Percentiles rank a stretch among this genome's conserved stretches.
Conservation (phyloP, 2,113 vertebrate genomes). For the Phrynosoma blainvillii region DNA sequence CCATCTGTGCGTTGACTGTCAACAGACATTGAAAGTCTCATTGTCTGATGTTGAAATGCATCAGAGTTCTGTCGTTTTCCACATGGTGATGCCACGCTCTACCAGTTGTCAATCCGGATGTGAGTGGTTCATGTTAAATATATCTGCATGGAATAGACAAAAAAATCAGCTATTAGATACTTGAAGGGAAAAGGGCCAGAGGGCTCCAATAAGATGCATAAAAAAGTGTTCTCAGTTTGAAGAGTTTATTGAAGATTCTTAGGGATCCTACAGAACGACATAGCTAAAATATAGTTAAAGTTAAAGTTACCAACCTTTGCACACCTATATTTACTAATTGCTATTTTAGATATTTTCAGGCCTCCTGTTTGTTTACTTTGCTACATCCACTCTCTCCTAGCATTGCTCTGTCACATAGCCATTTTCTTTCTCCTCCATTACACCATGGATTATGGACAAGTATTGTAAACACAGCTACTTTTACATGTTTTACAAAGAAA, state of each 20-base stretch:
- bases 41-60: slow-evolving; percentile 8
- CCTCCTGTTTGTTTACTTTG: no score
- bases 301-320: no score
- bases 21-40: neutral
- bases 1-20: slow-evolving; percentile 15
- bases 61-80: neutral
- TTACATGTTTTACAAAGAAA: no score
- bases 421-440: no score
- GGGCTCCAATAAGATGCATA: neutral
- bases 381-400: no score
- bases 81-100: neutral
- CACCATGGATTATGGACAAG: no score
- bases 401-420: no score
- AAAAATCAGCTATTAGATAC: neutral
- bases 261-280: neutral
- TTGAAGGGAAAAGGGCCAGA: neutral
- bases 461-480: no score
- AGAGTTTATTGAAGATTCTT: neutral
- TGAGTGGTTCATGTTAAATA: slow-evolving; percentile 2
- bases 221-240: neutral
- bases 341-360: neutral
- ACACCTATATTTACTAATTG: no score
- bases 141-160: neutral
- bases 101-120: neutral
- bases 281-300: neutral